Evolutionary conservation across 2,888 invertebrate genomes (phyloP), one percentile per base, ranked within the genome.

Genomic region (Pseudococcus viburni): DNA sequence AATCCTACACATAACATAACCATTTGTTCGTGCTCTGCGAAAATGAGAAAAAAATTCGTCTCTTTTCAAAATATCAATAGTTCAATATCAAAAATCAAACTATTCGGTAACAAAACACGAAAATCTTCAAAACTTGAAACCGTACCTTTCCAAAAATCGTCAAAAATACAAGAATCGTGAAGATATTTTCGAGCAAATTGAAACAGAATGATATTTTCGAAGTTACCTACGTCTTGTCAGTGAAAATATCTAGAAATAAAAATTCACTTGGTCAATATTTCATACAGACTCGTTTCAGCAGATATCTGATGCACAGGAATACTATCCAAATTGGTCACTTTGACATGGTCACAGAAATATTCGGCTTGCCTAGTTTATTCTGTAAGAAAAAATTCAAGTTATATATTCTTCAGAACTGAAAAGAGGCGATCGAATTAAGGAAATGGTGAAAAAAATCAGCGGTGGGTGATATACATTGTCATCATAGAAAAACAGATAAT

Each of bases 171-270:
- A 93, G 92, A 59, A 94, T 91, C 26, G 92, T 92, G 90, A 94
- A 94, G 0, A 94, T 94, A 86, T 92, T 92, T 90, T 94, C 93
- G 90, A 94, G 93, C 48, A 94, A 91, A 90, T 94, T 94, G 89
- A 94, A 92, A 91, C 94, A 94, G 90, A 94, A 94, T 1, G 94
- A 94, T 87, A 93, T 92, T 90, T 94, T 93, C 92, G 93, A 93
- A 0, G 93, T 93, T 15, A n/a, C n/a, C n/a, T n/a, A 93, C 92
- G 77, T 93, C 92, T 90, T 93, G 93, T 89, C 92, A 92, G 89
- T 22, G 86, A 89, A 88, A n/a, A n/a, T n/a, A n/a, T n/a, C n/a
- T n/a, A n/a, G n/a, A n/a, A n/a, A n/a, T n/a, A 51, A 33, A 68
- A 89, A 64, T 87, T 46, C 4, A 46, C 12, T 3, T 46, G 46